Conservation (phyloP, 2,113 vertebrate genomes). For the Lepidiolamprologus cunningtoni region DNA sequence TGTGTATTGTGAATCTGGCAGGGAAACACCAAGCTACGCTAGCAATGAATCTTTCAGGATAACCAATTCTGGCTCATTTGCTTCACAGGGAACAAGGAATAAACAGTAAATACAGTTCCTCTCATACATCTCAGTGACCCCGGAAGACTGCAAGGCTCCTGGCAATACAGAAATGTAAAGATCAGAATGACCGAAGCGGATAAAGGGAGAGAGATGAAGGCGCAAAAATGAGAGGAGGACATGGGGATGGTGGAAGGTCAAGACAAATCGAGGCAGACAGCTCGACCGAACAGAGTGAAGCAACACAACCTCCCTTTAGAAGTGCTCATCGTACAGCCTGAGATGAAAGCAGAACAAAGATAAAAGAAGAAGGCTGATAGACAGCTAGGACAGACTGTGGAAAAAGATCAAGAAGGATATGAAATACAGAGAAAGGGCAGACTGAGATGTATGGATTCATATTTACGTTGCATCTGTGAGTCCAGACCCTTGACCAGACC, state of each 20-base stretch:
- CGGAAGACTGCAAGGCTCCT: neutral
- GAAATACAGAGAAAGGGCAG: conserved; percentile 25
- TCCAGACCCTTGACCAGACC: conserved; percentile 72
- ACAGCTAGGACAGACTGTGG: neutral
- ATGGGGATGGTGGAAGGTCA: neutral
- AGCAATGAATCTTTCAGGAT: conserved; percentile 50
- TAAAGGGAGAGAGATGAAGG: neutral
- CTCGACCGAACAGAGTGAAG: neutral
- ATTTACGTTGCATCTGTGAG: conserved; percentile 71
- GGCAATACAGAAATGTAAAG: neutral
- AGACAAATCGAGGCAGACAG: conserved; percentile 20
- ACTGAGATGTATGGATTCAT: conserved; percentile 73
- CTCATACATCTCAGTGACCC: conserved; percentile 69
- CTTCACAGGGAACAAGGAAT: conserved; percentile 28
- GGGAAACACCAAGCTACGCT: conserved; percentile 30
- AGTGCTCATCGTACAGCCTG: conserved; percentile 7
- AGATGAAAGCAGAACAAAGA: conserved; percentile 36
- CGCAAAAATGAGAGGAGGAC: neutral
- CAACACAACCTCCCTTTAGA: conserved; percentile 15
- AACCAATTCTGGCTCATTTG: conserved; percentile 13
- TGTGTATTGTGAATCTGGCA: neutral
- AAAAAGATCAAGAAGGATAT: neutral
- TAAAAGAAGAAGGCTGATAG: conserved; percentile 14
- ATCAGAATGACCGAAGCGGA: neutral
- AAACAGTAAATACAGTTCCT: conserved; percentile 46